Evolutionary conservation across 2,113 vertebrate genomes (phyloP).

Genomic region (Xyliphius kryptos): DNA sequence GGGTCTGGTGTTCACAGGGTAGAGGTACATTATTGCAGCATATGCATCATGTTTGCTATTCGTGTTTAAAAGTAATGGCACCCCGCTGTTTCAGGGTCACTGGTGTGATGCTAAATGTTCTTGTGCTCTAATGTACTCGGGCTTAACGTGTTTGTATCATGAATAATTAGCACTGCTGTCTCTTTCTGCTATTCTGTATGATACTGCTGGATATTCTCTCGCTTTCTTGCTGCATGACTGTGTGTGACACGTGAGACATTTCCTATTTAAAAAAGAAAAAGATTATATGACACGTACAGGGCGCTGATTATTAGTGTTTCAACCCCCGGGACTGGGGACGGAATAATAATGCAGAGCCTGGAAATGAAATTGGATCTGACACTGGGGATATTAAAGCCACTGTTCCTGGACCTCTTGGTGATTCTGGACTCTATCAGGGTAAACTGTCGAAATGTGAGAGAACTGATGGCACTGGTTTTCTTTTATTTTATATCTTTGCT

Average conservation of each 20-base stretch:
- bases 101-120: slow-evolving; percentile 47
- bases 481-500: too few relatives aligned
- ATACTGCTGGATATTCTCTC: slow-evolving; percentile 63
- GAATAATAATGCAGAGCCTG: too few relatives aligned
- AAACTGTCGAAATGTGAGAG: too few relatives aligned
- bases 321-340: too few relatives aligned
- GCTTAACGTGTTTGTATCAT: slow-evolving; percentile 57
- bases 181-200: slow-evolving; percentile 48
- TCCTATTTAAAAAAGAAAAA: slow-evolving; percentile 40
- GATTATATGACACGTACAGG: too few relatives aligned
- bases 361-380: too few relatives aligned
- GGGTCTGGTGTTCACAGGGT: slow-evolving; percentile 69
- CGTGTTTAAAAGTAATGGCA: slow-evolving; percentile 37
- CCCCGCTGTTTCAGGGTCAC: slow-evolving; percentile 35
- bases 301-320: too few relatives aligned
- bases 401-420: slow-evolving; percentile 16
- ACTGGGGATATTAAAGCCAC: slow-evolving; percentile 15
- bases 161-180: slow-evolving; percentile 47
- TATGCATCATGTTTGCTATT: slow-evolving; percentile 44
- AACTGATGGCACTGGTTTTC: too few relatives aligned
- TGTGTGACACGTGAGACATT: slow-evolving; percentile 33
- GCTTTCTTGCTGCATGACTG: slow-evolving; percentile 62
- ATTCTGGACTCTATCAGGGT: slow-evolving; percentile 21
- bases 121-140: slow-evolving; percentile 58
- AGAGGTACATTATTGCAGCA: slow-evolving; percentile 34